Base-by-base conservation (phyloP, 2,888 invertebrate genomes). In the Prosopocoilus inquinatus region DNA sequence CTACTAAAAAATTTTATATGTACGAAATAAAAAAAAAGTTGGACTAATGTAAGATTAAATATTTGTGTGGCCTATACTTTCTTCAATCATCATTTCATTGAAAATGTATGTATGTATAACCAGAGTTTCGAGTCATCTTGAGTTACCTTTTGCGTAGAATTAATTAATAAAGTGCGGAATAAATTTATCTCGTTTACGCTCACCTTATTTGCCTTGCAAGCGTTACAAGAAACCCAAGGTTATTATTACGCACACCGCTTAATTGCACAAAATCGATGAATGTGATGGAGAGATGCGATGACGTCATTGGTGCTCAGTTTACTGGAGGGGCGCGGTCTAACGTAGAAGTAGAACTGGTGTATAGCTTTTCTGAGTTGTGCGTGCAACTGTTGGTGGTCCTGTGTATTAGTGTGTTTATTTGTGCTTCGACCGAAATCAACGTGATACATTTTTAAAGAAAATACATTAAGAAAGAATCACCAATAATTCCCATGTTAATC, bases 241-340 rank as follows among this genome's bases (percentile, higher is more conserved):
- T 28, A 28, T 28, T 28, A 28, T 28, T 28, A 28, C 20, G 20
- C 20, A 28, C 20, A 28, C 20, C 20, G 20, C 20, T 28, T 55
- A 52, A 56, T 47, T 52, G 52, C 41, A 32, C 15, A 71, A 70
- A 71, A 72, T 73, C 73, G 72, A 74, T 71, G 60, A 54, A 66
- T 66, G 67, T 62, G 61, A 64, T 67, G 62, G 59, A 66, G 67
- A 70, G 72, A 72, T 71, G 70, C 71, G 68, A 66, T 76, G 75
- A 76, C 76, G 76, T 76, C 75, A 76, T 67, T 75, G 76, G 76
- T 76, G 75, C 75, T 74, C 76, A 75, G 64, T 53, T 50, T 39
- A 61, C 64, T 68, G 67, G 70, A 66, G 71, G 71, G 72, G 71
- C 68, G 72, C 62, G 62, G 61, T 58, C 43, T 49, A 12, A 11